Evolutionary conservation across 2,797 vertebrate genomes (phyloP).

Genomic region (Margarornis squamiger): DNA sequence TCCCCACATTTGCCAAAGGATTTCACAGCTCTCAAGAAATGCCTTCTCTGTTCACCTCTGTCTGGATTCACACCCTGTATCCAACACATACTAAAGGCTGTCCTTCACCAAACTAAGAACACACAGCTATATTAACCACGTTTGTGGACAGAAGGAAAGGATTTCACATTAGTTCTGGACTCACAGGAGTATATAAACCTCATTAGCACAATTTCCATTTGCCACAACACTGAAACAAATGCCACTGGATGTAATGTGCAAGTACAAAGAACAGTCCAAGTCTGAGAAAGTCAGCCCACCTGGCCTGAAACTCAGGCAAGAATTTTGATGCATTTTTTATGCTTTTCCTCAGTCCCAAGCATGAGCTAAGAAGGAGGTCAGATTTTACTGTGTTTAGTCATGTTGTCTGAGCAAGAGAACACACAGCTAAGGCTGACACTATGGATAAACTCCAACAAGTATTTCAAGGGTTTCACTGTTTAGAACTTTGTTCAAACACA

Average conservation of each 20-base stretch:
- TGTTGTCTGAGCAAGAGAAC: neutral
- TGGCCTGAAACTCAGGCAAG: neutral
- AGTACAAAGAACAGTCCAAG: neutral
- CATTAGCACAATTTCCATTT: neutral
- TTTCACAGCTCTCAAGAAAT: neutral
- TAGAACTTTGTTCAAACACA: neutral
- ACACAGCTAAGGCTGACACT: neutral
- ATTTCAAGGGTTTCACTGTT: neutral
- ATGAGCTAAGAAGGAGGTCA: accelerated
- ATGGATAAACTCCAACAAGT: neutral
- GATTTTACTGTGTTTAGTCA: neutral
- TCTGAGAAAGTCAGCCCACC: neutral
- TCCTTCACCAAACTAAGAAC: neutral
- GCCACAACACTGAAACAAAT: neutral
- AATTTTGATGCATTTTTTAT: neutral
- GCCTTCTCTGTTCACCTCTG: neutral
- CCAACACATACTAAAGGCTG: neutral
- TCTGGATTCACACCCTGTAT: neutral
- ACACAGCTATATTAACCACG: neutral
- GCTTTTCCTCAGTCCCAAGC: neutral
- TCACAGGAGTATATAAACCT: accelerated
- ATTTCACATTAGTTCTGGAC: neutral
- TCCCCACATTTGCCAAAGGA: neutral
- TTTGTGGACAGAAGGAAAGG: neutral
- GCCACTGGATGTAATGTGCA: accelerated